Percentiles rank a stretch among this genome's conserved stretches.
Conservation (phyloP, 2,797 vertebrate species). For the Enteromius anoplus region DNA sequence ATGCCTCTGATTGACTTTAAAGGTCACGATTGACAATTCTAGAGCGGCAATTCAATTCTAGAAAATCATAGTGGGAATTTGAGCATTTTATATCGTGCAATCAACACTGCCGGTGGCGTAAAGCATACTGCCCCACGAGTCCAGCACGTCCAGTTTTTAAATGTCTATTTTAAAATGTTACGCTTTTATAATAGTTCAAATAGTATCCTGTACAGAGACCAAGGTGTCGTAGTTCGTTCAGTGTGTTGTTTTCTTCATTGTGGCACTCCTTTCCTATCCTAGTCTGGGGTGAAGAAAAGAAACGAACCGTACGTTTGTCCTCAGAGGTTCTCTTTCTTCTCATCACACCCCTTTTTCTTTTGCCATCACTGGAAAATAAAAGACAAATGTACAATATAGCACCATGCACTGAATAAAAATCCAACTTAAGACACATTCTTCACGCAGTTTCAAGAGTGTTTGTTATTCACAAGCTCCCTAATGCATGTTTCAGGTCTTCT, state of each 20-base stretch:
- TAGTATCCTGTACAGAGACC: constrained; percentile 64
- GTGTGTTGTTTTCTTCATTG: constrained; percentile 55
- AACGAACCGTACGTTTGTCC: constrained; percentile 41
- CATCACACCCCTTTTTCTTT: constrained; percentile 49
- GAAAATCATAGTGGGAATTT: constrained; percentile 5
- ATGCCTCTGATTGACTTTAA: not conserved
- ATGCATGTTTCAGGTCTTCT: not conserved
- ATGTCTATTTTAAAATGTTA: constrained; percentile 64
- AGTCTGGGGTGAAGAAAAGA: constrained; percentile 38
- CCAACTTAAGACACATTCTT: constrained; percentile 54
- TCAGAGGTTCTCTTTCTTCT: constrained; percentile 55
- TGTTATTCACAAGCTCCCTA: not conserved
- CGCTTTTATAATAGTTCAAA: constrained; percentile 64
- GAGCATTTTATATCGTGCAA: constrained; percentile 27
- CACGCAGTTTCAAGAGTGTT: constrained; percentile 14
- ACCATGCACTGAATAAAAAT: constrained; percentile 68
- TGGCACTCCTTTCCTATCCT: constrained; percentile 51
- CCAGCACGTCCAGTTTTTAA: constrained; percentile 60
- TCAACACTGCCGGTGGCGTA: constrained; percentile 29
- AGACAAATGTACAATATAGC: constrained; percentile 62
- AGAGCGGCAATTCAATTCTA: not conserved
- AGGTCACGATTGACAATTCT: not conserved
- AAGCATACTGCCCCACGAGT: constrained; percentile 63
- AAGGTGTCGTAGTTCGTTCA: constrained; percentile 56
- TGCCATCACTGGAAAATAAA: constrained; percentile 47